These are phyloP conservation scores for Oreochromis aureus DNA, from an alignment of 2,113 vertebrate species.

Conservation along the genomic window DNA sequence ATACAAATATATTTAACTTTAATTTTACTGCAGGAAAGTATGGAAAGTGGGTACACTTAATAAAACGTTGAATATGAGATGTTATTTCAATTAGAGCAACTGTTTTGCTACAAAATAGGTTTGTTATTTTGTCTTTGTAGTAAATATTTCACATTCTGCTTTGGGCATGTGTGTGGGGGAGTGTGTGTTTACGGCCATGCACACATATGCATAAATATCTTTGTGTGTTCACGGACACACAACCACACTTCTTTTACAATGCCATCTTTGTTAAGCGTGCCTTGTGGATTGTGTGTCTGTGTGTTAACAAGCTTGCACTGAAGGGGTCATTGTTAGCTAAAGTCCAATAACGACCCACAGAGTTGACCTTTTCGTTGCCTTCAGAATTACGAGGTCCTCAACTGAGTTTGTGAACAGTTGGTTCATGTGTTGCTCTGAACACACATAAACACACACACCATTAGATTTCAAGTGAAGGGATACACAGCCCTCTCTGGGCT, in stretches of 20 bases:
- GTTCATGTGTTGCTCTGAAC: background rate
- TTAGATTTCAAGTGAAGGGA: background rate
- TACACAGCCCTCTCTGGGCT: background rate
- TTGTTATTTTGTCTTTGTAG: background rate
- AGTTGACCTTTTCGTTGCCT: conserved; percentile 47
- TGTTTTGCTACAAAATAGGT: background rate
- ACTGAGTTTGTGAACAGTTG: background rate
- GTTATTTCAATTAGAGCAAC: background rate
- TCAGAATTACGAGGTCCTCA: conserved; percentile 22
- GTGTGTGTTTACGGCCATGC: background rate
- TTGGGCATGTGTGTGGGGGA: background rate
- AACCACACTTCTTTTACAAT: conserved; percentile 47
- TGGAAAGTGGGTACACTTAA: background rate
- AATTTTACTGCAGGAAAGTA: background rate
- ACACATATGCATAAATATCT: conserved; percentile 24
- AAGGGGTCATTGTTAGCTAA: conserved; percentile 66
- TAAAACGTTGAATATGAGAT: background rate
- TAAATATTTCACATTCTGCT: background rate
- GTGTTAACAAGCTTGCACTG: conserved; percentile 56
- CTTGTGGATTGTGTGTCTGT: conserved; percentile 26
- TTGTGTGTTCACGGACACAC: background rate
- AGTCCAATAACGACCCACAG: conserved; percentile 41
- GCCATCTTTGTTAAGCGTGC: conserved; percentile 50
- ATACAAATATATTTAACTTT: background rate
- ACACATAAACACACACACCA: background rate